Conservation (phyloP, 2,888 invertebrate species). For the Apamea crenata region DNA sequence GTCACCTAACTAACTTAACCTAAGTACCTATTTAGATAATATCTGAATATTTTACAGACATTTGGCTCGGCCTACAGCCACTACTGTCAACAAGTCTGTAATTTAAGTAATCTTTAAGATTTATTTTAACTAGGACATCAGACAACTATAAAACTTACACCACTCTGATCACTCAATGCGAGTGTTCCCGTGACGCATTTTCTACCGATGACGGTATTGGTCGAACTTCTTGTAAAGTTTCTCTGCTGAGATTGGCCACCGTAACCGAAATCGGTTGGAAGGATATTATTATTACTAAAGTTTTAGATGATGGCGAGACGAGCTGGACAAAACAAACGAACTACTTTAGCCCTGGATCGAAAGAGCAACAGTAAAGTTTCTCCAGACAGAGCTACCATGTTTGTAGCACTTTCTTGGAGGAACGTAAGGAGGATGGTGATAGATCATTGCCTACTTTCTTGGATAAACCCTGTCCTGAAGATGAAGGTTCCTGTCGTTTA, state of each 20-base stretch:
- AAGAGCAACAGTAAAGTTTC: neutral
- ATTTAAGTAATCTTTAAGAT: neutral
- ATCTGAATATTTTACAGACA: conserved; percentile 10
- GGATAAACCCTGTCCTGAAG: neutral
- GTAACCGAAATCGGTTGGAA: too few relatives aligned
- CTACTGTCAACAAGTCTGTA: neutral
- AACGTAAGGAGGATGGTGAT: too few relatives aligned
- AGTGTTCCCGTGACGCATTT: too few relatives aligned
- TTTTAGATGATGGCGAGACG: too few relatives aligned
- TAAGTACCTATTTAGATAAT: neutral
- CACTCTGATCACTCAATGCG: too few relatives aligned
- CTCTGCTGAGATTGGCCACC: neutral
- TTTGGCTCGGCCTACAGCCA: neutral
- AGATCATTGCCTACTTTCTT: neutral
- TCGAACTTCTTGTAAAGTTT: neutral
- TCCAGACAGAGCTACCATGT: neutral
- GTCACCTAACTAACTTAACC: neutral
- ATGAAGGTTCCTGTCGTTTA: neutral
- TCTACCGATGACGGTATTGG: neutral
- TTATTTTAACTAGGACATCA: too few relatives aligned
- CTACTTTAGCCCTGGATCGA: too few relatives aligned
- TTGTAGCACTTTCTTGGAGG: too few relatives aligned
- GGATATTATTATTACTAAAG: too few relatives aligned
- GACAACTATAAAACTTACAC: too few relatives aligned
- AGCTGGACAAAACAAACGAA: too few relatives aligned